These are phyloP conservation scores for Hiodon alosoides DNA, from an alignment of 2,113 vertebrate species.

Conservation along the genomic window DNA sequence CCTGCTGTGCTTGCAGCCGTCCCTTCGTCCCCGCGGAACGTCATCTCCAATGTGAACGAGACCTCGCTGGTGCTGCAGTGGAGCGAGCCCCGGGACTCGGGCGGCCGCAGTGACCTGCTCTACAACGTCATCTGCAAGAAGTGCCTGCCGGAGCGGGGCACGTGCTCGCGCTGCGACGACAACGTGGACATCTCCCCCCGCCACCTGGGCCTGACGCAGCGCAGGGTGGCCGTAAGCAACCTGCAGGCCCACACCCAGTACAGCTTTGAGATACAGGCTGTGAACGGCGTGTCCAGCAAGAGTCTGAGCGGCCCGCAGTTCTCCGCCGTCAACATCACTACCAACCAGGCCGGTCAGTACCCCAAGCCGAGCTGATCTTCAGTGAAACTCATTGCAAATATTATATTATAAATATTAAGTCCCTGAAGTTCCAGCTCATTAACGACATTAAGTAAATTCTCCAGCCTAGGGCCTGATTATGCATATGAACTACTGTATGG, in stretches of 20 bases:
- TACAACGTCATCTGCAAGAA: conserved; percentile 98
- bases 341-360: conserved; percentile 92
- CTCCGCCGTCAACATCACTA: conserved; percentile 94
- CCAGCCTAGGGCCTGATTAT: too few species aligned
- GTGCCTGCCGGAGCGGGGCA: conserved; percentile 70
- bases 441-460: too few species aligned
- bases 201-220: conserved; percentile 80
- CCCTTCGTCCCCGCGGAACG: conserved; percentile 78
- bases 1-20: conserved; percentile 59
- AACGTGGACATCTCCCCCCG: conserved; percentile 93
- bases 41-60: conserved; percentile 97
- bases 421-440: too few species aligned
- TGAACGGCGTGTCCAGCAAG: conserved; percentile 90
- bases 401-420: too few species aligned
- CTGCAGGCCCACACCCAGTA: conserved; percentile 96
- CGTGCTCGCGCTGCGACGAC: conserved; percentile 90
- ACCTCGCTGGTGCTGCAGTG: conserved; percentile 91
- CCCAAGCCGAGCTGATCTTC: background rate
- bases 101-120: conserved; percentile 83
- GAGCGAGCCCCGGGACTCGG: conserved; percentile 83
- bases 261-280: conserved; percentile 94
- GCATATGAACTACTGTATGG: too few species aligned
- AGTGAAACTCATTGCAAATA: background rate
- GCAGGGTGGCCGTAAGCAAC: conserved; percentile 85
- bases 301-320: conserved; percentile 77